phyloP scores from a whole-genome alignment of 2,113 vertebrate species.

The Gallinago undulata region DNA sequence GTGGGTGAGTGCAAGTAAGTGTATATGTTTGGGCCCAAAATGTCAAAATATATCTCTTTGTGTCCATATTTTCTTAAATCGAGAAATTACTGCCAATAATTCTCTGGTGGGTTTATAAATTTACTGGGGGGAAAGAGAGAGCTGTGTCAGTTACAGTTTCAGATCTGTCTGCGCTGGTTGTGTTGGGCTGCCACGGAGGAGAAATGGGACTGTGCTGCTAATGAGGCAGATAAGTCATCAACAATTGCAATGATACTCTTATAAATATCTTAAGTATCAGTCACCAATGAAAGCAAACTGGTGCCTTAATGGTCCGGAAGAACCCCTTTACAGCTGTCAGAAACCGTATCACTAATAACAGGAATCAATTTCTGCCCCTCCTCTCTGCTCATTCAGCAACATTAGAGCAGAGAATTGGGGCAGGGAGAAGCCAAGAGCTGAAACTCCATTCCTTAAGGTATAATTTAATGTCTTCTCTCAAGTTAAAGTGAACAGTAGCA shows the following conservation, averaged over 20 bases:
- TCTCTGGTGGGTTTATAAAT: neutral
- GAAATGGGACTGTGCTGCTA: neutral
- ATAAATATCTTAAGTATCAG: constrained; percentile 2
- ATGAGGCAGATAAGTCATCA: neutral
- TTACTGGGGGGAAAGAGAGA: neutral
- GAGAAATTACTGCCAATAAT: neutral
- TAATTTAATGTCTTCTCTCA: neutral
- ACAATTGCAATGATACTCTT: neutral
- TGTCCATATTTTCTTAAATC: neutral
- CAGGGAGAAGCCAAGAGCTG: neutral
- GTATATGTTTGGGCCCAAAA: neutral
- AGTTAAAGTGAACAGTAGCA: neutral
- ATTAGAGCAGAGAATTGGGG: neutral
- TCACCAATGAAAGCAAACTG: constrained; percentile 16
- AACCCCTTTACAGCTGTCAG: neutral
- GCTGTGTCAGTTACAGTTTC: neutral
- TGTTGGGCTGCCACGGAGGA: neutral
- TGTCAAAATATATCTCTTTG: neutral
- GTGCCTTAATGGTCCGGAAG: constrained; percentile 20
- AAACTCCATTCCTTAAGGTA: neutral
- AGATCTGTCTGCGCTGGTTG: neutral
- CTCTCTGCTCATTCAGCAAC: neutral
- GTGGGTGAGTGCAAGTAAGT: neutral
- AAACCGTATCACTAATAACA: constrained; percentile 51
- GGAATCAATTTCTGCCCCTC: constrained; percentile 42